phyloP scores from a whole-genome alignment of 1,140 invertebrate species.

The Homarus americanus region DNA sequence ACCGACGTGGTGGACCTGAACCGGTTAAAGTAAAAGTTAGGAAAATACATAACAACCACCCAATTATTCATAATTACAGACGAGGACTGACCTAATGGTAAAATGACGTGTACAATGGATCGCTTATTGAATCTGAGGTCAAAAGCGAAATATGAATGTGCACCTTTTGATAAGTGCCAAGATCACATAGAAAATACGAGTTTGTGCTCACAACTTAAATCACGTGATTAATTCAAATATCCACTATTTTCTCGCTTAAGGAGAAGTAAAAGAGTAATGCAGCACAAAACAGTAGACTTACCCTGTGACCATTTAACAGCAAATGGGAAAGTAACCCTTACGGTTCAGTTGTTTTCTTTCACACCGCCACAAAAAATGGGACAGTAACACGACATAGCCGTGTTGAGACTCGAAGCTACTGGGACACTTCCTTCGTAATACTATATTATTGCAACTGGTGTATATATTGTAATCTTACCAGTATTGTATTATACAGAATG shows the following conservation, averaged over 20 bases:
- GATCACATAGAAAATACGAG: slow-evolving; percentile 73
- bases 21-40: slow-evolving; percentile 64
- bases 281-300: slow-evolving; percentile 70
- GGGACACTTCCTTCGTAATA: slow-evolving; percentile 40
- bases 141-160: slow-evolving; percentile 72
- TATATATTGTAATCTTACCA: slow-evolving; percentile 70
- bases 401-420: slow-evolving; percentile 55
- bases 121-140: slow-evolving; percentile 65
- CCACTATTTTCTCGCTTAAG: slow-evolving; percentile 48
- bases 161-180: slow-evolving; percentile 71
- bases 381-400: slow-evolving; percentile 57
- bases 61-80: slow-evolving; percentile 69
- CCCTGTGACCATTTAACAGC: slow-evolving; percentile 70
- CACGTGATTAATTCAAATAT: slow-evolving; percentile 64
- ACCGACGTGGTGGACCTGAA: slow-evolving; percentile 36
- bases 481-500: slow-evolving; percentile 69
- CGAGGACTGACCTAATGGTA: slow-evolving; percentile 70
- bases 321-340: slow-evolving; percentile 62
- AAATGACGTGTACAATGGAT: slow-evolving; percentile 72
- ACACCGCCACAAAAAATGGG: slow-evolving; percentile 68
- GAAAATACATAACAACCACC: slow-evolving; percentile 70
- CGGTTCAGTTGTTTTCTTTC: slow-evolving; percentile 64
- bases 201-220: slow-evolving; percentile 71
- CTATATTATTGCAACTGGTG: slow-evolving; percentile 53
- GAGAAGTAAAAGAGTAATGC: slow-evolving; percentile 68